These are phyloP conservation scores for Cantharis rufa DNA, from an alignment of 2,888 invertebrate species.

Conservation along the genomic window DNA sequence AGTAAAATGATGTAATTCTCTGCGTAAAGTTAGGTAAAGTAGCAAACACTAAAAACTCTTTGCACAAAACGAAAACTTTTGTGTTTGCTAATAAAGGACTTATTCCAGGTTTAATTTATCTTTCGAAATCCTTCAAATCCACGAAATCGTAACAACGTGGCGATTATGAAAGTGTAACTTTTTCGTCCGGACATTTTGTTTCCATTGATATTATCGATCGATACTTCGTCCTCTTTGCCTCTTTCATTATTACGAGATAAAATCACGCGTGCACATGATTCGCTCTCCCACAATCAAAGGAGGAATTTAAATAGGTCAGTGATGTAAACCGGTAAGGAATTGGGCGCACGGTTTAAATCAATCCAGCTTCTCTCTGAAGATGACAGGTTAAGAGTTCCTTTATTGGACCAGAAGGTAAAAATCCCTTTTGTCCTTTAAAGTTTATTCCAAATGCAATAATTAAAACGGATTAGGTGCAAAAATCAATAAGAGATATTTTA, in stretches of 20 bases:
- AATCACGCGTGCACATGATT: background rate
- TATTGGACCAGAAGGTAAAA: background rate
- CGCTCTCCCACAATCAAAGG: background rate
- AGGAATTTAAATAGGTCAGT: background rate
- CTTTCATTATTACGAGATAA: background rate
- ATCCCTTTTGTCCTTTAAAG: background rate
- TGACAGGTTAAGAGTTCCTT: background rate
- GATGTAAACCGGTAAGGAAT: background rate
- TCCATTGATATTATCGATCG: background rate
- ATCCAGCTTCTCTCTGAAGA: background rate
- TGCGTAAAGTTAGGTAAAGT: conserved; percentile 9
- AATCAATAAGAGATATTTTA: background rate
- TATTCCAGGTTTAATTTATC: background rate
- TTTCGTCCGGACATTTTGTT: background rate
- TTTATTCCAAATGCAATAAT: background rate
- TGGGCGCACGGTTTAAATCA: background rate
- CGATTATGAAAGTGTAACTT: too few species aligned
- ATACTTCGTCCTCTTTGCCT: background rate
- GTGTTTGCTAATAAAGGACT: background rate
- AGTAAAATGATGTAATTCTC: conserved; percentile 12
- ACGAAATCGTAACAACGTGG: too few species aligned
- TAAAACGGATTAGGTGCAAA: background rate
- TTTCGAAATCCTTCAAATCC: too few species aligned
- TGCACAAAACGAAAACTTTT: background rate
- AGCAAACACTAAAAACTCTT: background rate